Conservation (phyloP, 1,140 invertebrate species). For the Chironomus striatipennis region DNA sequence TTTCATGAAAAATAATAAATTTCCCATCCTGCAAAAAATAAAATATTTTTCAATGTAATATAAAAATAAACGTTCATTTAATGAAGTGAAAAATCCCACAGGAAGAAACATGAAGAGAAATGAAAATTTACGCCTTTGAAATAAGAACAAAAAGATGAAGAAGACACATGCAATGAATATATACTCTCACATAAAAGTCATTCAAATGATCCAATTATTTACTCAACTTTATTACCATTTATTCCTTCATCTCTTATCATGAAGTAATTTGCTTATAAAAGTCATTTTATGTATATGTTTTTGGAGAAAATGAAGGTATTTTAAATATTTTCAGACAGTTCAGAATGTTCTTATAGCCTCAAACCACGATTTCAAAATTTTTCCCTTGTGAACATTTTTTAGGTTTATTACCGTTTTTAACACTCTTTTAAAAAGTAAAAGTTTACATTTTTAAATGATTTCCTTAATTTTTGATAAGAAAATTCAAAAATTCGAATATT, state of each 20-base stretch:
- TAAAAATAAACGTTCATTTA: not conserved
- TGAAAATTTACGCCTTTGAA: not conserved
- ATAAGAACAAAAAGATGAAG: not conserved
- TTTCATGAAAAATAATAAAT: not conserved
- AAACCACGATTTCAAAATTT: not conserved
- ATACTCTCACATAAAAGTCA: not conserved
- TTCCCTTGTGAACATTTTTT: not conserved
- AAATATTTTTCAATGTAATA: not conserved
- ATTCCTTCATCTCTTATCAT: not conserved
- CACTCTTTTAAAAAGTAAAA: no score
- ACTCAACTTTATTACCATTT: not conserved
- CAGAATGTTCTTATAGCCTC: not conserved
- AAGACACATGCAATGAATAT: not conserved
- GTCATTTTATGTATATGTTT: not conserved
- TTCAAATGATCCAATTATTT: constrained; percentile 3
- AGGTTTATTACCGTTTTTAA: no score
- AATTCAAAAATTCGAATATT: no score
- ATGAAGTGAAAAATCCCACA: constrained; percentile 1
- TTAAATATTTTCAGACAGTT: not conserved
- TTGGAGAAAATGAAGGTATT: not conserved
- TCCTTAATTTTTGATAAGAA: no score
- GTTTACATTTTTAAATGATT: no score
- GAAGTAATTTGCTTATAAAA: not conserved
- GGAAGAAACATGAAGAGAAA: not conserved
- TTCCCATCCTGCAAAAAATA: not conserved